Evolutionary conservation across 2,797 vertebrate species (phyloP).

Genomic region (Urocyon cinereoargenteus): DNA sequence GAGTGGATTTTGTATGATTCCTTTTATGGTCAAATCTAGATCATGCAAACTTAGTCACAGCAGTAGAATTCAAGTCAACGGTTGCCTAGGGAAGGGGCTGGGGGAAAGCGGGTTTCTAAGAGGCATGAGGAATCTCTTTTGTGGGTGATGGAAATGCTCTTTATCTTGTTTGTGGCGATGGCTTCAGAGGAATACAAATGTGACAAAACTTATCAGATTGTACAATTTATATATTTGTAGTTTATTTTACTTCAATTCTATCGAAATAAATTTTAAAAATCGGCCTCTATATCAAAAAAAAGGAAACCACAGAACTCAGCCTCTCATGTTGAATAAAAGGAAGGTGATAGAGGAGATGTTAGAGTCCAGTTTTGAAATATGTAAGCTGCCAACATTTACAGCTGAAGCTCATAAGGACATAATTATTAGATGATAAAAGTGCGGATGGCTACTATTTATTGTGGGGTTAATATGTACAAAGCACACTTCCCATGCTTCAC

Average conservation of each 20-base stretch:
- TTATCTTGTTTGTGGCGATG: background rate
- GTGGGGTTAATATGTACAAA: background rate
- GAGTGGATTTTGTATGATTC: background rate
- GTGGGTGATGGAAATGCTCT: background rate
- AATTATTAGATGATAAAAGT: background rate
- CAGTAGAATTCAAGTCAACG: background rate
- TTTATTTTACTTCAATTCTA: background rate
- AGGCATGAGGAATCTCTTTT: background rate
- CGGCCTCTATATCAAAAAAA: background rate
- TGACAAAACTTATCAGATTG: background rate
- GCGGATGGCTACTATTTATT: background rate
- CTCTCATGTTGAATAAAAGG: background rate
- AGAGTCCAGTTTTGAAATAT: background rate
- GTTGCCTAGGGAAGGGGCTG: background rate
- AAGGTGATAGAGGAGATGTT: background rate
- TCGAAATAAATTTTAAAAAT: background rate
- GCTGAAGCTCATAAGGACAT: background rate
- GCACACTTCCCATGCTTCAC: background rate
- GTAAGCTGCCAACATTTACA: background rate
- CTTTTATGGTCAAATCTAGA: background rate
- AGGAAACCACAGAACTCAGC: background rate
- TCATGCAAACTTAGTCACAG: background rate
- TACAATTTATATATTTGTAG: background rate
- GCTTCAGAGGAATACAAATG: background rate
- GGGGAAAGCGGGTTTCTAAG: background rate